Evolutionary conservation across 2,888 invertebrate genomes (phyloP), one percentile per base, ranked within the genome.

Genomic region (Zelleria hepariella): DNA sequence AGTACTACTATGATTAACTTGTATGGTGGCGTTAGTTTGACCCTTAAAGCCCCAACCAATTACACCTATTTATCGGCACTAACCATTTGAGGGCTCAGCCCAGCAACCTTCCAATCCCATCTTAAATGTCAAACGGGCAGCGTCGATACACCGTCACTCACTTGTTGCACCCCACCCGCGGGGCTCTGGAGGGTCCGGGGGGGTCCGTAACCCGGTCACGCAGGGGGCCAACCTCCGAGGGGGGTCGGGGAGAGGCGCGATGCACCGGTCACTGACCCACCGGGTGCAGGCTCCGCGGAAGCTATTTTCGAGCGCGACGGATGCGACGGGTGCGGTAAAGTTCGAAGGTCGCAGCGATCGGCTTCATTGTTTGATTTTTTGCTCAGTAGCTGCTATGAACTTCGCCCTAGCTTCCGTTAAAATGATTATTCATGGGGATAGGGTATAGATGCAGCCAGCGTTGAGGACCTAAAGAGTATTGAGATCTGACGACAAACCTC

Each of bases 81-180:
- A 2, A 42, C 3, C 32, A 15, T 15, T 42, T 15, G 15, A 42
- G 15, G 32, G 32, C 10, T 42, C 32, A 15, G 15, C 15, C 10
- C 32, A 5, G 32, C 32, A 42, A 15, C 32, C 32, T 42, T 42
- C 32, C 15, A 15, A 15, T 42, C n/a, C 24, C 53, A 15, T 53
- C 25, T 67, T 80, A 89, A 90, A 90, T 90, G 88, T 86, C 89
- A 87, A 82, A 84, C 73, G 78, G 70, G 65, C 76, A 78, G 64
- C 74, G 82, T 85, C 83, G 81, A 85, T 86, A 84, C 66, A 70
- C 69, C 32, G 32, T 42, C 32, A 65, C 68, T 68, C 74, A 86
- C 86, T 86, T 86, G 87, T 87, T 87, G 86, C 84, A 74, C 48
- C 64, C 64, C 63, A 62, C 62, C 65, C 66, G 64, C 67, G 64